Base-by-base conservation (phyloP, 1,140 invertebrate species). In the Zophobas morio region DNA sequence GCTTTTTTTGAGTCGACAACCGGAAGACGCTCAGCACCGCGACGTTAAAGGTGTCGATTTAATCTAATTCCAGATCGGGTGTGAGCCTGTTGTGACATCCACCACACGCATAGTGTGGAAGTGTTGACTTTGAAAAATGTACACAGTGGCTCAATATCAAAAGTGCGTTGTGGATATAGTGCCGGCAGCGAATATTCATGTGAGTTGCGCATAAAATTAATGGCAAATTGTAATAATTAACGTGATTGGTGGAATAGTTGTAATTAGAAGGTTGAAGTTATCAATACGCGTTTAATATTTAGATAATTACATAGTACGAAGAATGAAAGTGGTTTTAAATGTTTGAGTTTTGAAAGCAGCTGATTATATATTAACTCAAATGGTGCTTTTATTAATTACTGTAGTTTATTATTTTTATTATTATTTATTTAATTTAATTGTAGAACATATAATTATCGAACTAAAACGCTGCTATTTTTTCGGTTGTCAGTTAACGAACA, bases 131-230 rank as follows among this genome's bases (percentile, higher is more conserved):
- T 8, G 8, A 34, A 70, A n/a, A 1, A 78, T 72, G 74, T 76
- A 76, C 37, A 60, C 63, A 20, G 42, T 70, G 0, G 63, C 56
- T 5, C 51, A 70, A 5, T 78, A 40, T 72, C 66, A 75, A 37
- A 78, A 74, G 36, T 70, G n/a, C 49, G 57, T 49, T 6, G 20
- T 51, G 46, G 39, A 75, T 74, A 5, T 79, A 2, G 76, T 82
- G n/a, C 71, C 76, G 8, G 79, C 79, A 33, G 70, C 76, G 57
- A 78, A 81, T 70, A 79, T 79, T 51, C 79, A 81, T 53, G 81
- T 82, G 66, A 82, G 80, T 77, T 8, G 49, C 47, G 8, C 20
- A 20, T 20, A 20, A 20, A 20, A 20, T 20, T 20, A 20, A 20
- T 20, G 20, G 20, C 0, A 20, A 20, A 20, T 20, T 20, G 20